Evolutionary conservation across 2,888 invertebrate genomes (phyloP).

Genomic region (Agonopterix alstromeriana): DNA sequence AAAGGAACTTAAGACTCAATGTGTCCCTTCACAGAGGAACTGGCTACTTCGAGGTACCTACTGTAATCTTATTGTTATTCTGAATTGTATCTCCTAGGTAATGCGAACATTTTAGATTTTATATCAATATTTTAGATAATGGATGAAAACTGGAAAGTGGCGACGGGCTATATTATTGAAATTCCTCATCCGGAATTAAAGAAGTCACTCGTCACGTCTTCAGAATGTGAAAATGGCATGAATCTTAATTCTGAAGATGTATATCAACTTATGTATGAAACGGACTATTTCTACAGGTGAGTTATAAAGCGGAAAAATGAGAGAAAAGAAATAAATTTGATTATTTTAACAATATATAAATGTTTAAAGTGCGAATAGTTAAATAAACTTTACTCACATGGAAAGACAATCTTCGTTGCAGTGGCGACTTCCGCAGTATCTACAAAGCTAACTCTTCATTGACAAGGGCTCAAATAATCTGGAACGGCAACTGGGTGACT

Average conservation of each 20-base stretch:
- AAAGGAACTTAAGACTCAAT: slow-evolving; percentile 67
- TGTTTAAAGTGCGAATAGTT: too few species aligned
- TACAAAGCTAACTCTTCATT: slow-evolving; percentile 23
- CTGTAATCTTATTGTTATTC: neutral
- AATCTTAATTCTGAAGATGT: slow-evolving; percentile 22
- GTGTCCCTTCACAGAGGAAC: slow-evolving; percentile 78
- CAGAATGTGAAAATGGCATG: slow-evolving; percentile 14
- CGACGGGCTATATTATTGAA: slow-evolving; percentile 22
- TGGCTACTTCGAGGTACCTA: slow-evolving; percentile 74
- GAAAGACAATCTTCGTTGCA: slow-evolving; percentile 16
- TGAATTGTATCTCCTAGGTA: neutral
- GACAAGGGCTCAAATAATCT: slow-evolving; percentile 56
- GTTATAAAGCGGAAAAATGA: neutral
- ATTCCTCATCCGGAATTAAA: neutral
- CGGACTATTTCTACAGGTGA: slow-evolving; percentile 33
- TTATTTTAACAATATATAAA: neutral
- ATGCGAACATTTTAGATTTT: neutral
- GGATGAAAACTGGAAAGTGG: slow-evolving; percentile 26
- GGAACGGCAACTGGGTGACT: slow-evolving; percentile 87
- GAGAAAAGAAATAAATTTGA: neutral
- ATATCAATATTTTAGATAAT: slow-evolving; percentile 23
- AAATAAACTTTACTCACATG: neutral
- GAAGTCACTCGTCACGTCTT: neutral
- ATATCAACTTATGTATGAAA: slow-evolving; percentile 29
- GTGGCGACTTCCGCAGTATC: slow-evolving; percentile 38